Evolutionary conservation across 2,797 vertebrate species (phyloP).

Genomic region (Geotrypetes seraphini): DNA sequence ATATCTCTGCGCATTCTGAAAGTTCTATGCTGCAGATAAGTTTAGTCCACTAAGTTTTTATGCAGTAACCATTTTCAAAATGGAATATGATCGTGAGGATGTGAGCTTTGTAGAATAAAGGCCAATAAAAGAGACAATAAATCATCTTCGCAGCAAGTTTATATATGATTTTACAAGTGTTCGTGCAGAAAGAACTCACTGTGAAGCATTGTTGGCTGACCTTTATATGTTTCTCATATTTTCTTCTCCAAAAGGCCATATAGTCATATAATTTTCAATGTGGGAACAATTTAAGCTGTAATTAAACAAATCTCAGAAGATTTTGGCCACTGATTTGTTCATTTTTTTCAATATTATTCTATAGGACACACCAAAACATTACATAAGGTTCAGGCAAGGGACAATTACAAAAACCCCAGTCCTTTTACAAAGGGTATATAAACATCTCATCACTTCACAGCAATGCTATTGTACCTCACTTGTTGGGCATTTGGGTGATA

Average conservation of each 20-base stretch:
- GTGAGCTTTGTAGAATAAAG: too few relatives aligned
- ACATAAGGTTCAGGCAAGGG: conserved; percentile 58
- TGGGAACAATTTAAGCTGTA: conserved; percentile 80
- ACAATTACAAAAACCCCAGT: conserved; percentile 47
- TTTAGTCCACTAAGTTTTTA: too few relatives aligned
- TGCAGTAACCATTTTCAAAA: too few relatives aligned
- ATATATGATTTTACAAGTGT: too few relatives aligned
- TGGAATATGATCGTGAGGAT: too few relatives aligned
- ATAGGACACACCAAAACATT: conserved; percentile 59
- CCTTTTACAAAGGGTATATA: conserved; percentile 41
- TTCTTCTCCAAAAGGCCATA: conserved; percentile 62
- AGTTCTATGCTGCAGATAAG: too few relatives aligned
- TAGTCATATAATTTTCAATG: conserved; percentile 74
- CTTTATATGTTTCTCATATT: not conserved
- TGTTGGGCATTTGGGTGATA: conserved; percentile 19
- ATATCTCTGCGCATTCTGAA: too few relatives aligned
- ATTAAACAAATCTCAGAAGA: conserved; percentile 76
- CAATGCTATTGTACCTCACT: conserved; percentile 28
- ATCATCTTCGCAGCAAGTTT: too few relatives aligned
- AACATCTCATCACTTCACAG: conserved; percentile 35
- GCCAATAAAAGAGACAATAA: too few relatives aligned
- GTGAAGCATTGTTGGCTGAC: not conserved
- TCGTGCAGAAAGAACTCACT: not conserved
- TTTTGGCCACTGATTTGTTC: conserved; percentile 72
- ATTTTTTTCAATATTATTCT: conserved; percentile 64